These are phyloP conservation scores for Atta colombica DNA, from an alignment of 1,140 invertebrate species.

Conservation along the genomic window DNA sequence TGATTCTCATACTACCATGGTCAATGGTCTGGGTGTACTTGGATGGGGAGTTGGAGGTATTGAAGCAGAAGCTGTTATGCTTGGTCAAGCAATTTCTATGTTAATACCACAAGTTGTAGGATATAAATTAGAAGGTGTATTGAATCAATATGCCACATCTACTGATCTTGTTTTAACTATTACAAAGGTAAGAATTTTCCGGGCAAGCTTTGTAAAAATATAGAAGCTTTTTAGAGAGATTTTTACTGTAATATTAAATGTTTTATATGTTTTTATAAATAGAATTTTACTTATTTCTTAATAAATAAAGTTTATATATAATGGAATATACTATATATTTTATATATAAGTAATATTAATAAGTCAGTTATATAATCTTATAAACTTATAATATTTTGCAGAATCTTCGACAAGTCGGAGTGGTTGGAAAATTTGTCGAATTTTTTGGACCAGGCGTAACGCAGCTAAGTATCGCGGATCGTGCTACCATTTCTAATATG, in stretches of 20 bases:
- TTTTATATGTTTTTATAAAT: slow-evolving; percentile 11
- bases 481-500: slow-evolving; percentile 98
- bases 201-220: background rate
- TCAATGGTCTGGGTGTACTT: slow-evolving; percentile 95
- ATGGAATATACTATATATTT: background rate
- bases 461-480: slow-evolving; percentile 96
- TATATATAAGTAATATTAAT: background rate
- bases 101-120: slow-evolving; percentile 98
- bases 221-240: background rate
- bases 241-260: background rate
- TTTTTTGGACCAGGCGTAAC: slow-evolving; percentile 98
- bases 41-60: slow-evolving; percentile 94
- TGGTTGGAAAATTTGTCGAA: slow-evolving; percentile 99
- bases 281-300: slow-evolving; percentile 7
- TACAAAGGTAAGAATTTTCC: slow-evolving; percentile 91
- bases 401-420: slow-evolving; percentile 97
- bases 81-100: slow-evolving; percentile 99
- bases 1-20: slow-evolving; percentile 99
- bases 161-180: slow-evolving; percentile 99
- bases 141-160: slow-evolving; percentile 95
- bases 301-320: background rate
- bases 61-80: slow-evolving; percentile 96
- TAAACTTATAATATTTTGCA: slow-evolving; percentile 81
- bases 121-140: slow-evolving; percentile 94
- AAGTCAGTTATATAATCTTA: background rate